These are phyloP conservation scores for Sarcophaga caerulescens DNA, from an alignment of 2,888 invertebrate species.

Conservation along the genomic window DNA sequence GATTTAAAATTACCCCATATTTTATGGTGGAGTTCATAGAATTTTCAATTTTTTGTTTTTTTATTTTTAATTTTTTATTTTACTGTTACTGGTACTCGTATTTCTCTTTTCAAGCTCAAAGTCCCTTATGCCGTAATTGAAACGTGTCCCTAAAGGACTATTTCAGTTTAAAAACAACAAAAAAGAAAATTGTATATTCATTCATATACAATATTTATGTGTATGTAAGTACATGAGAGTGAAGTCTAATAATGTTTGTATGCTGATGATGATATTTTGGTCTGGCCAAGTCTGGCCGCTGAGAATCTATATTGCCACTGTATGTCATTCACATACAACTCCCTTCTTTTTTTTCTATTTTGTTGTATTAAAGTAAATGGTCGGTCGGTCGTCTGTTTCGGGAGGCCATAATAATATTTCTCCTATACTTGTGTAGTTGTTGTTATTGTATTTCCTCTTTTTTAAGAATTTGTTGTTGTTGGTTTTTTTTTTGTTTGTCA, in stretches of 20 bases:
- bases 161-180: constrained; percentile 60
- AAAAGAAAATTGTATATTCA: constrained; percentile 25
- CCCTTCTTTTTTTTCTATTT: neutral
- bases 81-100: neutral
- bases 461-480: too few species aligned
- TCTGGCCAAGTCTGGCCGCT: constrained; percentile 24
- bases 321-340: constrained; percentile 24
- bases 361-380: constrained; percentile 17
- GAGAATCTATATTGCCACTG: constrained; percentile 38
- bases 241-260: constrained; percentile 27
- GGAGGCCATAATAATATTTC: neutral
- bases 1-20: neutral
- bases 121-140: constrained; percentile 66
- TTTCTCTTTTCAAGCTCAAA: constrained; percentile 47
- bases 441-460: neutral
- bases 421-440: neutral
- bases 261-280: constrained; percentile 34
- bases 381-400: constrained; percentile 17
- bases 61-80: constrained; percentile 1
- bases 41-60: constrained; percentile 44
- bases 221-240: neutral
- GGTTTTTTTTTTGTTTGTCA: neutral
- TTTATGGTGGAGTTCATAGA: constrained; percentile 13
- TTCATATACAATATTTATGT: neutral
- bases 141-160: constrained; percentile 67